Evolutionary conservation across 1,140 invertebrate genomes (phyloP).

Genomic region (Drosophila triauraria): DNA sequence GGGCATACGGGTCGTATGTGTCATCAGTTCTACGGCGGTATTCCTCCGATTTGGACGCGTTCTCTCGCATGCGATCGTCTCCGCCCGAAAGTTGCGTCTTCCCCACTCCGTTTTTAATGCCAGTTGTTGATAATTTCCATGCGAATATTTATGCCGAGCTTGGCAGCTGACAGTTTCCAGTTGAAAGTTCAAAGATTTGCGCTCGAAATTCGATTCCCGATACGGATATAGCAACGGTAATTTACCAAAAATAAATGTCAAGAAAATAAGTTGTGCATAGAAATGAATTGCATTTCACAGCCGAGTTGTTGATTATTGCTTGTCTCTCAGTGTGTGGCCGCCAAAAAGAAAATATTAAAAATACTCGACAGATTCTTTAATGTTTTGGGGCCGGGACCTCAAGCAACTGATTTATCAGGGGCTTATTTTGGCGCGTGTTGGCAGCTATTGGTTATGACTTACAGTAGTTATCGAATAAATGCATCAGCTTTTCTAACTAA

Average conservation of each 20-base stretch:
- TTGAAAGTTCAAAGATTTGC: conserved; percentile 1
- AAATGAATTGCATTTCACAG: conserved; percentile 30
- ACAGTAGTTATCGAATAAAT: not conserved
- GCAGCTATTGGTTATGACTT: not conserved
- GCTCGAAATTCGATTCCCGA: not conserved
- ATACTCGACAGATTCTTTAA: conserved; percentile 18
- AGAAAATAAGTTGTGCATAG: conserved; percentile 25
- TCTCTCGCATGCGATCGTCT: conserved; percentile 54
- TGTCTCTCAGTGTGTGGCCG: conserved; percentile 35
- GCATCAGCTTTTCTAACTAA: not conserved
- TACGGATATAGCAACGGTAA: conserved; percentile 45
- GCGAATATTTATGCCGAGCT: conserved; percentile 39
- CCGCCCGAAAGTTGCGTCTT: conserved; percentile 10
- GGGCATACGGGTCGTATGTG: conserved; percentile 40
- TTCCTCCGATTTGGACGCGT: conserved; percentile 55
- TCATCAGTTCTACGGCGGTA: conserved; percentile 67
- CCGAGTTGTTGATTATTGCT: conserved; percentile 31
- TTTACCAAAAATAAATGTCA: conserved; percentile 10
- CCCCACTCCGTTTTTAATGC: conserved; percentile 46
- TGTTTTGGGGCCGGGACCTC: conserved; percentile 25
- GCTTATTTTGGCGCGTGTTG: conserved; percentile 38
- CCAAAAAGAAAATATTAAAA: conserved; percentile 32
- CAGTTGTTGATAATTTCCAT: conserved; percentile 58
- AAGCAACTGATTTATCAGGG: conserved; percentile 36
- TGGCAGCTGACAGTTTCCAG: conserved; percentile 49